A percentile compares a stretch with the other conserved stretches of the same genome.
Conservation (phyloP, 2,888 invertebrate genomes). For the Entomobrya proxima region DNA sequence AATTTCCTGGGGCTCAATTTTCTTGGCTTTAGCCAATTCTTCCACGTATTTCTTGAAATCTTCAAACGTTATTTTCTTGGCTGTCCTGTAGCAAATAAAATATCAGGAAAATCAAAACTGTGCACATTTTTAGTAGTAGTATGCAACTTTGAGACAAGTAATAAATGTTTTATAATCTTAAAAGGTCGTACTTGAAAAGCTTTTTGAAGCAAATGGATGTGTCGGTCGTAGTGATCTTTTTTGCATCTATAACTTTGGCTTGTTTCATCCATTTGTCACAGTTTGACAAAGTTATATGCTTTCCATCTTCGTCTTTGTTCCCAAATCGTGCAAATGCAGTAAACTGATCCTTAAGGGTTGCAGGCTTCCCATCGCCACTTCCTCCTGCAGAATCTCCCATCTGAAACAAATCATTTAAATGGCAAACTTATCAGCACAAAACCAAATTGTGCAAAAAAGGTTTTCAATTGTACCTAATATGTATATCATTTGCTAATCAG, state of each 20-base stretch:
- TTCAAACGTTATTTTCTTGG: slow-evolving; percentile 84
- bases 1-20: slow-evolving; percentile 86
- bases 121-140: too few species aligned
- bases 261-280: slow-evolving; percentile 97
- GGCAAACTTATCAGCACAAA: too few species aligned
- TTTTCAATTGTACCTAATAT: too few species aligned
- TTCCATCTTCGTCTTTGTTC: slow-evolving; percentile 90
- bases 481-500: too few species aligned
- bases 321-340: slow-evolving; percentile 89
- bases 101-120: neutral
- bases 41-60: slow-evolving; percentile 92
- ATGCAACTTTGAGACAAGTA: neutral
- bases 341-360: slow-evolving; percentile 73
- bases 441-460: too few species aligned
- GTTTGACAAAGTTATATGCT: slow-evolving; percentile 90
- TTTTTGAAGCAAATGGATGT: slow-evolving; percentile 94
- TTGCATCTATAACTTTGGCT: slow-evolving; percentile 86
- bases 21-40: slow-evolving; percentile 89
- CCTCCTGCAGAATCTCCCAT: slow-evolving; percentile 74
- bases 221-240: slow-evolving; percentile 92
- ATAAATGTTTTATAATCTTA: neutral
- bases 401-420: too few species aligned
- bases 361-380: slow-evolving; percentile 67
- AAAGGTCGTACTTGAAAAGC: slow-evolving; percentile 82
- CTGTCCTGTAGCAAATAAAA: slow-evolving; percentile 73